A percentile compares a stretch with the other conserved stretches of the same genome.
Evolutionary conservation across 2,113 vertebrate species (phyloP).

Genomic region (Carlito syrichta): DNA sequence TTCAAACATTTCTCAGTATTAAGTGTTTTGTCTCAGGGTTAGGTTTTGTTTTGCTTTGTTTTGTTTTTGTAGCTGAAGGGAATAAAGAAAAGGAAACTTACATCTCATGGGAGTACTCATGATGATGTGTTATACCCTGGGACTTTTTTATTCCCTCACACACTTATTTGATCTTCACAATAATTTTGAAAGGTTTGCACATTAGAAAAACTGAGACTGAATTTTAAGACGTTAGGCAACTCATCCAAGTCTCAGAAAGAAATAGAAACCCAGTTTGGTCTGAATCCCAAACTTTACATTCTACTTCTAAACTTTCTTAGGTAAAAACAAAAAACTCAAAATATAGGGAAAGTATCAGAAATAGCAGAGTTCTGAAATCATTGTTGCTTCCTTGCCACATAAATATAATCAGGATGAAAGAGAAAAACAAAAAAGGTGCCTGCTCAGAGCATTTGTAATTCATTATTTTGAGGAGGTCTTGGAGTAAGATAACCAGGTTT

Average conservation of each 20-base stretch:
- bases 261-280: neutral
- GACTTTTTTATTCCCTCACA: neutral
- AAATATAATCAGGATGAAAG: neutral
- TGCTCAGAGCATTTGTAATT: neutral
- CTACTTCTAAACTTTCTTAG: neutral
- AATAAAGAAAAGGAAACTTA: neutral
- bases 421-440: neutral
- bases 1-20: neutral
- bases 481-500: neutral
- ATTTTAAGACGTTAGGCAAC: neutral
- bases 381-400: neutral
- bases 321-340: slow-evolving; percentile 28
- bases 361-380: neutral
- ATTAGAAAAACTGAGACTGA: neutral
- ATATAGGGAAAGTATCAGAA: neutral
- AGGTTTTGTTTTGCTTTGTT: no score
- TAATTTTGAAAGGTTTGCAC: neutral
- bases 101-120: neutral
- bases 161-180: neutral
- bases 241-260: neutral
- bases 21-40: neutral
- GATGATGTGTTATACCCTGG: neutral
- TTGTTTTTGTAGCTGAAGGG: slow-evolving; percentile 1
- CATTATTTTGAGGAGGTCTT: neutral
- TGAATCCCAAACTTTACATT: neutral